A percentile compares a stretch with the other conserved stretches of the same genome.
Conservation (phyloP, 2,888 invertebrate species). For the Ariolimax columbianus region DNA sequence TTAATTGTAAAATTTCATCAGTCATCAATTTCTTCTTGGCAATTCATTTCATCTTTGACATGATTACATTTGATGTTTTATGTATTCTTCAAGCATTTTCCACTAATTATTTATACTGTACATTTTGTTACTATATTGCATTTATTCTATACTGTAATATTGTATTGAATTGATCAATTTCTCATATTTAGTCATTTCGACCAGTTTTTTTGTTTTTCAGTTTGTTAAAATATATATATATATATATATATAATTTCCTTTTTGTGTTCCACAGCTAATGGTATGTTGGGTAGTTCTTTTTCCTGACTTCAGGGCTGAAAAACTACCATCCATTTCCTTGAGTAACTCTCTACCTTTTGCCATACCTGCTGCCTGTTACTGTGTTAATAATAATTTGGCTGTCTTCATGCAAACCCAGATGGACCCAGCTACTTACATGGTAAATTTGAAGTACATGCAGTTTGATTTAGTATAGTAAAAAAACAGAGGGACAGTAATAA, state of each 20-base stretch:
- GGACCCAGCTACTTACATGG: constrained; percentile 79
- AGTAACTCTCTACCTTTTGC: constrained; percentile 66
- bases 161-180: no score
- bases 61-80: no score
- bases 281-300: constrained; percentile 53
- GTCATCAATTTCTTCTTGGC: no score
- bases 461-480: no score
- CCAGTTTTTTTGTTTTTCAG: not conserved
- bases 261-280: constrained; percentile 33
- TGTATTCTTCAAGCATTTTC: no score
- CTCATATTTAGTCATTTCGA: not conserved
- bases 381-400: constrained; percentile 77
- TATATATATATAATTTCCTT: not conserved
- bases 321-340: constrained; percentile 54
- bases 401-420: constrained; percentile 78
- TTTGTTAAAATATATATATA: not conserved
- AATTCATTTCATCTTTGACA: no score
- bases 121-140: no score
- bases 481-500: no score
- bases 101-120: no score
- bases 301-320: constrained; percentile 55
- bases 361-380: constrained; percentile 77
- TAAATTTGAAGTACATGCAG: constrained; percentile 50
- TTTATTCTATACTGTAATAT: no score
- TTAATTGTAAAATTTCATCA: no score